Base-by-base conservation (phyloP, 2,797 vertebrate genomes). In the Chelonia mydas region DNA sequence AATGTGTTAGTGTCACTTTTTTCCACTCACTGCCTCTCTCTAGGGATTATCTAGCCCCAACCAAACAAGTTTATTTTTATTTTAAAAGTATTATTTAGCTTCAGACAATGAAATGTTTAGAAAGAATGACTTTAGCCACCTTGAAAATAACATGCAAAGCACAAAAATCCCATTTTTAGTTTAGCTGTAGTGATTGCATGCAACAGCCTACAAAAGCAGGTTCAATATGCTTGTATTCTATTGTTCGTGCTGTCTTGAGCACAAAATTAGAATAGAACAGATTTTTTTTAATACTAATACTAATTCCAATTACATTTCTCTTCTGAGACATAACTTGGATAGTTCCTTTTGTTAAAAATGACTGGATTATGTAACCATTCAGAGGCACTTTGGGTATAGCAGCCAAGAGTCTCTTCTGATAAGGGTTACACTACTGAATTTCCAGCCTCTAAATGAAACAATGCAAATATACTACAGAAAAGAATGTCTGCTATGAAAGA, bases 1-100 rank as follows among this genome's bases (percentile, higher is more conserved):
- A 90, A 81, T 13, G 49, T 17, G 78, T 98, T 97, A 98, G 79
- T 51, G 23, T 83, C 33, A 37, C 16, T 54, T n/a, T 55, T 77
- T 57, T 84, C 37, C 79, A 61, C 25, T 82, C 90, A 28, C 31
- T 47, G 13, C 3, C 12, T 89, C 83, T 23, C 57, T 61, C 81
- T 54, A 15, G 87, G 55, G 74, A 87, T 88, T 85, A 53, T 47
- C 12, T 9, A 92, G 74, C 59, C 79, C 91, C 86, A 95, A 86
- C 79, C 68, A 82, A 37, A 47, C 76, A 50, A 83, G 16, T 57
- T 90, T 25, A 93, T 86, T 83, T 89, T 86, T 93, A 91, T 90
- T 86, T 96, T 91, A 65, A 86, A 83, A 81, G 55, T 50, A 49
- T 27, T 49, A 61, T 83, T 94, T 65, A 92, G 74, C 81, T 94